Conservation (phyloP, 2,797 vertebrate species). For the Sylvilagus floridanus region DNA sequence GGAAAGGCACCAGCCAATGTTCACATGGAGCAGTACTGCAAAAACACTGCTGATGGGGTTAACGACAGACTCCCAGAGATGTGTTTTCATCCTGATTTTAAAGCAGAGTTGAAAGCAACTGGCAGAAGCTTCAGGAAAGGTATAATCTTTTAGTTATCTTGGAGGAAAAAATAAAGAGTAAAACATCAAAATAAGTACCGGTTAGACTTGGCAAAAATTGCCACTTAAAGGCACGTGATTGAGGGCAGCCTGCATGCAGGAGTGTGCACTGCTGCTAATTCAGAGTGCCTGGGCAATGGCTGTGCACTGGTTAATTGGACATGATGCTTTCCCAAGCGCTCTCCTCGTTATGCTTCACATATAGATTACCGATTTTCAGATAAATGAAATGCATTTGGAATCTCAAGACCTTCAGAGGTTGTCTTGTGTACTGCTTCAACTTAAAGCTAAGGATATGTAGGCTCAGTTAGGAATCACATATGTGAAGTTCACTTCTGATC, state of each 20-base stretch:
- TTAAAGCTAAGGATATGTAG: constrained; percentile 38
- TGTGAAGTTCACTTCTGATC: constrained; percentile 47
- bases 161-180: constrained; percentile 63
- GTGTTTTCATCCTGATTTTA: constrained; percentile 58
- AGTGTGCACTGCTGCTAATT: constrained; percentile 22
- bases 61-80: constrained; percentile 29
- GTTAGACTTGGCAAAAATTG: constrained; percentile 74
- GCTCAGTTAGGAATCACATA: not conserved
- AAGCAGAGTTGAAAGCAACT: constrained; percentile 62
- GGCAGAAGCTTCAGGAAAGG: constrained; percentile 61
- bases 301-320: constrained; percentile 67
- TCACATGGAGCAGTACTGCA: not conserved
- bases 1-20: not conserved
- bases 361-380: constrained; percentile 69
- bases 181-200: constrained; percentile 72
- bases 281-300: constrained; percentile 47
- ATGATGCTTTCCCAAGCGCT: constrained; percentile 61
- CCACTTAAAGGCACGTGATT: constrained; percentile 61
- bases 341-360: constrained; percentile 54
- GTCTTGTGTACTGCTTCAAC: not conserved
- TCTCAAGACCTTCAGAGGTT: constrained; percentile 55
- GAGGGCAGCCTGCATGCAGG: constrained; percentile 34
- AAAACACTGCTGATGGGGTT: not conserved
- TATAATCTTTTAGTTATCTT: constrained; percentile 76
- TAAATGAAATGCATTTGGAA: constrained; percentile 65